Conservation (phyloP, 1,140 invertebrate species). For the Bradynema listronoti region DNA sequence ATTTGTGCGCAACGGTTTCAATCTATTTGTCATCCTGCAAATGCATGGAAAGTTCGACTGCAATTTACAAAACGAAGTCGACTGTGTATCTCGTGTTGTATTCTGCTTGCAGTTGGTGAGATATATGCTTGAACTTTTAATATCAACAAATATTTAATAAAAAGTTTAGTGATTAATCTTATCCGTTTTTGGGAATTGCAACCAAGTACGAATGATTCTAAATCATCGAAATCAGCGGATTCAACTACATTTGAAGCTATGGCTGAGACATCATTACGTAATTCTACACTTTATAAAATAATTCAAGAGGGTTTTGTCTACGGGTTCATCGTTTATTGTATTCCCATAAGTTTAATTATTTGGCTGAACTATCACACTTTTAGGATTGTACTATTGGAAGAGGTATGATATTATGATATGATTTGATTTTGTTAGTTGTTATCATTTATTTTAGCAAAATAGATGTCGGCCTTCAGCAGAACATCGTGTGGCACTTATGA, state of each 20-base stretch:
- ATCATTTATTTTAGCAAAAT: conserved; percentile 11
- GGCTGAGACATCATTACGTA: conserved; percentile 18
- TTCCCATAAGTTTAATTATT: conserved; percentile 33
- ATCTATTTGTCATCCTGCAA: conserved; percentile 38
- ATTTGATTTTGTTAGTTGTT: neutral
- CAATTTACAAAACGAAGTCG: conserved; percentile 30
- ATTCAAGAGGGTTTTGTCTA: conserved; percentile 43
- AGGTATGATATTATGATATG: conserved; percentile 18
- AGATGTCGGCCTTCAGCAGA: conserved; percentile 31
- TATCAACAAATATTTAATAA: neutral
- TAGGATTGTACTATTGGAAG: conserved; percentile 17
- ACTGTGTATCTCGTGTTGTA: conserved; percentile 21
- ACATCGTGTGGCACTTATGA: conserved; percentile 39
- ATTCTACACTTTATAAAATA: conserved; percentile 31
- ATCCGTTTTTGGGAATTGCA: conserved; percentile 37
- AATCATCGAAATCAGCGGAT: too few relatives aligned
- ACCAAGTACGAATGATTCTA: neutral
- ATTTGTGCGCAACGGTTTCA: conserved; percentile 42
- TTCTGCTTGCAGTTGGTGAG: conserved; percentile 28
- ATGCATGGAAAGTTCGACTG: conserved; percentile 25
- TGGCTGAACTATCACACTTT: conserved; percentile 40
- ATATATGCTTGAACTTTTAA: neutral
- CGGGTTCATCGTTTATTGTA: conserved; percentile 29
- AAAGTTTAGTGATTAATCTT: conserved; percentile 30
- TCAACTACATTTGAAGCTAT: neutral